phyloP scores from a whole-genome alignment of 2,888 invertebrate genomes.

The Eurytoma californica region DNA sequence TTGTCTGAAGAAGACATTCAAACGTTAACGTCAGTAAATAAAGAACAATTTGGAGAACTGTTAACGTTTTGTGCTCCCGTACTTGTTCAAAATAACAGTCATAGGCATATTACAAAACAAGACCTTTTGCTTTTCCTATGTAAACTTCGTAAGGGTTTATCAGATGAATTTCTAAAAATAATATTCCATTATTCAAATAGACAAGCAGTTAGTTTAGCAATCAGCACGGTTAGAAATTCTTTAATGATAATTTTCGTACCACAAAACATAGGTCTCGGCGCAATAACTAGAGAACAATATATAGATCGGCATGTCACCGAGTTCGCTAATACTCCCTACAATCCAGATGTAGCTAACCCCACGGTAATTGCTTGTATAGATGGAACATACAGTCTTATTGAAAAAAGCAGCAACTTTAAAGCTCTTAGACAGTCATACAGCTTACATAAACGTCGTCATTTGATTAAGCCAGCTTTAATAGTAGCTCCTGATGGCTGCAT shows the following conservation, averaged over 20 bases:
- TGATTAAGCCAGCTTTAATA: constrained; percentile 40
- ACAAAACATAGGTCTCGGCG: constrained; percentile 24
- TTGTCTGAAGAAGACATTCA: constrained; percentile 15
- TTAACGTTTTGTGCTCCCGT: constrained; percentile 42
- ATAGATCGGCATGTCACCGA: constrained; percentile 12
- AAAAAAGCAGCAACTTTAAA: constrained; percentile 38
- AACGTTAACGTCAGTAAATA: background rate
- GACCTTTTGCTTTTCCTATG: constrained; percentile 38
- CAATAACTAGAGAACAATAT: constrained; percentile 17
- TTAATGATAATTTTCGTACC: constrained; percentile 31
- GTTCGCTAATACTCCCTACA: constrained; percentile 39
- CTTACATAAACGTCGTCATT: constrained; percentile 34
- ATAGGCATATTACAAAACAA: constrained; percentile 7
- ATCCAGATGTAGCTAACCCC: constrained; percentile 13
- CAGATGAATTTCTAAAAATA: constrained; percentile 31
- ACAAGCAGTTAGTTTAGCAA: constrained; percentile 20
- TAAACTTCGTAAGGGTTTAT: constrained; percentile 25
- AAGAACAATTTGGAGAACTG: constrained; percentile 44
- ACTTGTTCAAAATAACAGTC: background rate
- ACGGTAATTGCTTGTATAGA: constrained; percentile 41
- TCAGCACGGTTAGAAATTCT: constrained; percentile 21
- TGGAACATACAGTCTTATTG: constrained; percentile 48
- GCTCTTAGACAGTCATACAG: constrained; percentile 29
- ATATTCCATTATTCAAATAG: constrained; percentile 29
- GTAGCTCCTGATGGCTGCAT: constrained; percentile 52